Conservation (phyloP, 2,113 vertebrate species). For the Thymallus thymallus region DNA sequence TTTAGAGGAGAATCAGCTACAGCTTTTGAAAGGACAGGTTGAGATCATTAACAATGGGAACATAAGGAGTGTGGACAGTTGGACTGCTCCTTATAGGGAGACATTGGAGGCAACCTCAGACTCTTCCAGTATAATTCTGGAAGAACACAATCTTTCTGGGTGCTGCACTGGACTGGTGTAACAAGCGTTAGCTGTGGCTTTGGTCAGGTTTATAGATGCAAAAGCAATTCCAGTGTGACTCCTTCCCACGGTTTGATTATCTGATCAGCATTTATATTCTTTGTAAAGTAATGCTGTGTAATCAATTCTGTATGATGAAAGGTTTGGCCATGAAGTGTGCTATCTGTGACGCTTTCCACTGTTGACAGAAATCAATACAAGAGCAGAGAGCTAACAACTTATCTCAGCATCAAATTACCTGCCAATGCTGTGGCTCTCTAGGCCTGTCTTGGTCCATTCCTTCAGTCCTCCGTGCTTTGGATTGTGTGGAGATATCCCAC, state of each 20-base stretch:
- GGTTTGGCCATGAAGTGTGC: slow-evolving; percentile 1
- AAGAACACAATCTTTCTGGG: too few relatives aligned
- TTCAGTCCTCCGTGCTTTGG: background rate
- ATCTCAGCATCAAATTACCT: slow-evolving; percentile 1
- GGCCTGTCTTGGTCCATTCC: background rate
- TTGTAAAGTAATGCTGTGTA: slow-evolving; percentile 13
- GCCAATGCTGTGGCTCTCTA: background rate
- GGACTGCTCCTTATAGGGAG: too few relatives aligned
- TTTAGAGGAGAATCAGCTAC: too few relatives aligned
- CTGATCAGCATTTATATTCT: slow-evolving; percentile 12
- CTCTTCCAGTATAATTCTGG: too few relatives aligned
- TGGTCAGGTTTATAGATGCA: too few relatives aligned
- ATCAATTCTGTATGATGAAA: slow-evolving; percentile 28
- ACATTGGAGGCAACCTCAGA: too few relatives aligned
- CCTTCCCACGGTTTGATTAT: slow-evolving; percentile 8
- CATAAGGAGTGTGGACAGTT: too few relatives aligned
- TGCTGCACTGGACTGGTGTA: too few relatives aligned
- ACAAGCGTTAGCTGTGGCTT: too few relatives aligned
- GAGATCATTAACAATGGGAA: too few relatives aligned
- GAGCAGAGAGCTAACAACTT: slow-evolving; percentile 17
- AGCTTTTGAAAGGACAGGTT: too few relatives aligned
- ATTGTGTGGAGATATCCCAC: background rate
- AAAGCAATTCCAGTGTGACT: background rate
- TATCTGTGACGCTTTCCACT: background rate
- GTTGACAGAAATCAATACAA: slow-evolving; percentile 20